Evolutionary conservation across 2,797 vertebrate genomes (phyloP).

Genomic region (Hyperoplus lanceolatus): DNA sequence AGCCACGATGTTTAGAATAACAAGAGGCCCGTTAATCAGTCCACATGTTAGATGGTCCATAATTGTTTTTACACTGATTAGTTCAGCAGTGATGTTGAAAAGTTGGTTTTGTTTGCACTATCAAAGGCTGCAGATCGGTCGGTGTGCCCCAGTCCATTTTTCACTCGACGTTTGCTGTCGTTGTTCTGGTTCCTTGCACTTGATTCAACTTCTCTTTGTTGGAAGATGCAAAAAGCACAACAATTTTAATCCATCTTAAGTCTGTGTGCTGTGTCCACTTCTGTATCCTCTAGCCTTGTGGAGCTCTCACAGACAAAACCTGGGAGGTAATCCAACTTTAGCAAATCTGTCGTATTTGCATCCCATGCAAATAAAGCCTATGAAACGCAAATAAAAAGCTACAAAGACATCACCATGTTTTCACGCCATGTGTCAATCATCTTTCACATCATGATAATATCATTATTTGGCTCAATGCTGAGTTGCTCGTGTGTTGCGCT

Average conservation of each 20-base stretch:
- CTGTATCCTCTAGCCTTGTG: background rate
- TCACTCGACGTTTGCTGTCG: too few species aligned
- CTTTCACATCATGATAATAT: too few species aligned
- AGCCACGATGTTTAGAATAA: background rate
- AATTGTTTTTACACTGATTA: background rate
- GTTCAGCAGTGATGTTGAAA: background rate
- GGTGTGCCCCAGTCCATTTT: background rate
- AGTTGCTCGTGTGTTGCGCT: too few species aligned
- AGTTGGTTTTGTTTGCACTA: background rate
- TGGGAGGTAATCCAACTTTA: background rate
- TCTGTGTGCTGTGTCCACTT: background rate
- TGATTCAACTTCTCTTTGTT: background rate
- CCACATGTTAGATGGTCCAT: background rate
- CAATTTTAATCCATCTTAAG: background rate
- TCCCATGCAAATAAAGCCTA: slow-evolving; percentile 33
- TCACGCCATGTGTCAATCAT: background rate
- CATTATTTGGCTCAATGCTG: too few species aligned
- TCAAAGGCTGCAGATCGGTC: background rate
- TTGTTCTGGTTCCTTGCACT: background rate
- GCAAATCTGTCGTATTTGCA: slow-evolving; percentile 33
- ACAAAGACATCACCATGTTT: background rate
- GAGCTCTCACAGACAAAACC: background rate
- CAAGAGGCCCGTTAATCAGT: background rate
- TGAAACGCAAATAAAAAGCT: slow-evolving; percentile 28
- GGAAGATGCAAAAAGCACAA: background rate